A percentile compares a stretch with the other conserved stretches of the same genome.
These are phyloP conservation scores for Calameuta idolon DNA, from an alignment of 2,888 invertebrate genomes.

Conservation along the genomic window DNA sequence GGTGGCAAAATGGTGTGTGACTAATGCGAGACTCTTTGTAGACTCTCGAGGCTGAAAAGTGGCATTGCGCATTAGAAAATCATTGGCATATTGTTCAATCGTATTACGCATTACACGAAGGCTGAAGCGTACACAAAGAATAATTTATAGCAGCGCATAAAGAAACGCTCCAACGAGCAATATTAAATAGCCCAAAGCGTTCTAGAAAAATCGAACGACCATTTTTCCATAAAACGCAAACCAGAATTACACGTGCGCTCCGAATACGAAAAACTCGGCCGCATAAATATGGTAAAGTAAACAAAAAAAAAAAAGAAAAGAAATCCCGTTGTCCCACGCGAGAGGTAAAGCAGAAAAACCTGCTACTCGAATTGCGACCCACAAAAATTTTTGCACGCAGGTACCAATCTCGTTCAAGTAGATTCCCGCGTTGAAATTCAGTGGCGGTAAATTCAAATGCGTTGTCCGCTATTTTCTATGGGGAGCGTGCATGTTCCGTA, in stretches of 20 bases:
- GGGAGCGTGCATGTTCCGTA: background rate
- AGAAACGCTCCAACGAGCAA: background rate
- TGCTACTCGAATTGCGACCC: background rate
- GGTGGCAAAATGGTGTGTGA: conserved; percentile 65
- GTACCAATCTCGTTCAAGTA: background rate
- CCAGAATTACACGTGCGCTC: background rate
- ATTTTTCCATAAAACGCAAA: background rate
- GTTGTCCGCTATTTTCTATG: background rate
- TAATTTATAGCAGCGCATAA: background rate
- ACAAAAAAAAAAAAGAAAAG: background rate
- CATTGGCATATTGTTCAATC: conserved; percentile 54
- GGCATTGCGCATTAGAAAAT: conserved; percentile 44
- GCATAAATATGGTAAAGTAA: background rate
- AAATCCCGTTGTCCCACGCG: background rate
- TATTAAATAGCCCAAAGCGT: background rate
- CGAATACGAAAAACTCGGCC: background rate
- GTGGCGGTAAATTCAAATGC: conserved; percentile 5
- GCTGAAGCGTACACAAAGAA: background rate
- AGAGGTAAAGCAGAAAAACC: background rate
- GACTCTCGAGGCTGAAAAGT: conserved; percentile 38
- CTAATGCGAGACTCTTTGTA: conserved; percentile 58
- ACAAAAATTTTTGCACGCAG: background rate
- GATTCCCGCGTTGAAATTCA: background rate
- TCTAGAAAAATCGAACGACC: background rate
- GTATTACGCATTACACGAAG: background rate